Evolutionary conservation across 2,888 invertebrate species (phyloP).

Genomic region (Achlya flavicornis): DNA sequence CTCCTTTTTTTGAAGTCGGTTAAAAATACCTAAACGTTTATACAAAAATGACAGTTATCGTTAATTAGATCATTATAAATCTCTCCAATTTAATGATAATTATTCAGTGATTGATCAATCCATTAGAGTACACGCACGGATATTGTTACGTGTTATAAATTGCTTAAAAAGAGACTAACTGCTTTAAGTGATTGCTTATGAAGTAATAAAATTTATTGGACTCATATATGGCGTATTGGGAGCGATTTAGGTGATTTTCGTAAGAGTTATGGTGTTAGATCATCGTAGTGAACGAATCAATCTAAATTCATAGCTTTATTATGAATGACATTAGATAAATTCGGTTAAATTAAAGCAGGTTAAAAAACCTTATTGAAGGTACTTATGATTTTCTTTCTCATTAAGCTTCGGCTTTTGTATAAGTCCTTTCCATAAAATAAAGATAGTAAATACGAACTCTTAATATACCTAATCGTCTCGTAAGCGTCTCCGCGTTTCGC

Average conservation of each 20-base stretch:
- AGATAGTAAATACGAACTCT: too few species aligned
- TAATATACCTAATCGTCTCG: too few species aligned
- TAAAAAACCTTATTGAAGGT: too few species aligned
- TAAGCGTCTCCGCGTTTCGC: too few species aligned
- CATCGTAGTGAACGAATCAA: not conserved
- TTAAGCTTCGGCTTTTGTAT: too few species aligned
- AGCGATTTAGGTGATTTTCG: not conserved
- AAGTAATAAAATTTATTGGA: not conserved
- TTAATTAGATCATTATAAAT: slow-evolving; percentile 36
- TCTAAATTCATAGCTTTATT: not conserved
- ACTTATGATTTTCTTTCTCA: too few species aligned
- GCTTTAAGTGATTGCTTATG: slow-evolving; percentile 1
- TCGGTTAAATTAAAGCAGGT: too few species aligned
- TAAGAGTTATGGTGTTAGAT: not conserved
- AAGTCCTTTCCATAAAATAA: too few species aligned
- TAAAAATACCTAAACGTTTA: not conserved
- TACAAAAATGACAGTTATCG: not conserved
- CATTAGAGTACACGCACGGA: slow-evolving; percentile 9
- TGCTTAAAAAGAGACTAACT: not conserved
- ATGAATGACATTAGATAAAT: not conserved
- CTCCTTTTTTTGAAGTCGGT: too few species aligned
- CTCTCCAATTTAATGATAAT: slow-evolving; percentile 36
- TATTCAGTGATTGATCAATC: slow-evolving; percentile 20
- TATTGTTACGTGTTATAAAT: slow-evolving; percentile 7
- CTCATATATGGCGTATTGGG: not conserved